These are phyloP conservation scores for Alligator sinensis DNA, from an alignment of 2,113 vertebrate genomes.

Conservation along the genomic window DNA sequence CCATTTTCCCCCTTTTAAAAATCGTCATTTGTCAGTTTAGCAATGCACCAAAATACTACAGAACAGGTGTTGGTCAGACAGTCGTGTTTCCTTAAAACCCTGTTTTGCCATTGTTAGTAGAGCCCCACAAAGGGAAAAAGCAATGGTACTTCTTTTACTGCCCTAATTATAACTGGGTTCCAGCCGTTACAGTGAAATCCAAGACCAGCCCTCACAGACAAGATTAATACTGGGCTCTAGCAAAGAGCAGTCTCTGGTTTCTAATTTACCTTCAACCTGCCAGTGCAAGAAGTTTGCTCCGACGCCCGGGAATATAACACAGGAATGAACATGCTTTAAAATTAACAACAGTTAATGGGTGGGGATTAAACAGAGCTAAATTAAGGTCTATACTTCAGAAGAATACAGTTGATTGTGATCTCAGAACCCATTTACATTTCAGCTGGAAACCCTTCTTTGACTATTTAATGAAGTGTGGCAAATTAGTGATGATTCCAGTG, in stretches of 20 bases:
- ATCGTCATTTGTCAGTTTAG: neutral
- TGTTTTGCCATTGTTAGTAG: too few relatives aligned
- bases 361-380: neutral
- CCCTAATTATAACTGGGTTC: neutral
- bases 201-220: neutral
- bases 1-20: neutral
- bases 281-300: neutral
- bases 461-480: neutral
- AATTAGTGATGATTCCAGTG: constrained; percentile 5
- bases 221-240: neutral
- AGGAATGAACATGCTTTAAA: neutral
- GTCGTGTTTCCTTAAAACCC: too few relatives aligned
- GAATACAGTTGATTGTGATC: neutral
- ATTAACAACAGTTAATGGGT: neutral
- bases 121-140: too few relatives aligned
- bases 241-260: constrained; percentile 2
- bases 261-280: neutral
- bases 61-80: too few relatives aligned
- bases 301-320: neutral
- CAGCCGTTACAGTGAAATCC: neutral
- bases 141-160: rapidly evolving
- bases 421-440: neutral
- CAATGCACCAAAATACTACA: neutral
- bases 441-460: constrained; percentile 5
- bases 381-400: constrained; percentile 1